Evolutionary conservation across 2,113 vertebrate genomes (phyloP).

Genomic region (Carassius gibelio): DNA sequence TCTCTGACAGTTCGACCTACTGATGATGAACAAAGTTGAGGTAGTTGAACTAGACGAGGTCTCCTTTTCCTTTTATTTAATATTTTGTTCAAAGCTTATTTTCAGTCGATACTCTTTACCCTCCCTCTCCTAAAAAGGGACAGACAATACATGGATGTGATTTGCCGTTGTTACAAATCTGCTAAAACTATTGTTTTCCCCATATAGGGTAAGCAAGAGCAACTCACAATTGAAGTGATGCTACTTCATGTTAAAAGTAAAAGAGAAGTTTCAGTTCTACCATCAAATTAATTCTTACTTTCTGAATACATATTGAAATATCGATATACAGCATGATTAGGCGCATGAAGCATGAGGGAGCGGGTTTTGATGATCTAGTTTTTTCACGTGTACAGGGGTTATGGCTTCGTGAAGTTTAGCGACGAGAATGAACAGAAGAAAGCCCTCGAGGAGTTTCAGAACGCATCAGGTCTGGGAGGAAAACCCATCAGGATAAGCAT

Average conservation of each 20-base stretch:
- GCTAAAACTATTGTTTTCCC: constrained; percentile 85
- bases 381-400: constrained; percentile 79
- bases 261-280: constrained; percentile 84
- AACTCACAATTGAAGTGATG: constrained; percentile 86
- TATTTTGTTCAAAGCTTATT: constrained; percentile 30
- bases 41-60: constrained; percentile 25
- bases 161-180: constrained; percentile 66
- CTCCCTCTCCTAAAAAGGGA: constrained; percentile 19
- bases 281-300: constrained; percentile 78
- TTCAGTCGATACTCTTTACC: constrained; percentile 41
- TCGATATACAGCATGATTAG: constrained; percentile 69
- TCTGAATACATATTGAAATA: constrained; percentile 67
- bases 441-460: constrained; percentile 90
- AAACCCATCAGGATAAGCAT: constrained; percentile 88
- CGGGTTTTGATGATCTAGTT: constrained; percentile 65
- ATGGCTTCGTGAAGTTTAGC: constrained; percentile 89
- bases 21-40: constrained; percentile 24
- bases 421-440: constrained; percentile 92
- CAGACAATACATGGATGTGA: constrained; percentile 58
- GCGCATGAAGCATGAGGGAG: constrained; percentile 24
- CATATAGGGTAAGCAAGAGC: constrained; percentile 85
- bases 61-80: constrained; percentile 20
- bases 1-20: background rate
- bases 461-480: constrained; percentile 83
- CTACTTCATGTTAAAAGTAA: constrained; percentile 87